Evolutionary conservation across 2,113 vertebrate species (phyloP), one percentile per base, ranked within the genome.

Genomic region (Bos javanicus): DNA sequence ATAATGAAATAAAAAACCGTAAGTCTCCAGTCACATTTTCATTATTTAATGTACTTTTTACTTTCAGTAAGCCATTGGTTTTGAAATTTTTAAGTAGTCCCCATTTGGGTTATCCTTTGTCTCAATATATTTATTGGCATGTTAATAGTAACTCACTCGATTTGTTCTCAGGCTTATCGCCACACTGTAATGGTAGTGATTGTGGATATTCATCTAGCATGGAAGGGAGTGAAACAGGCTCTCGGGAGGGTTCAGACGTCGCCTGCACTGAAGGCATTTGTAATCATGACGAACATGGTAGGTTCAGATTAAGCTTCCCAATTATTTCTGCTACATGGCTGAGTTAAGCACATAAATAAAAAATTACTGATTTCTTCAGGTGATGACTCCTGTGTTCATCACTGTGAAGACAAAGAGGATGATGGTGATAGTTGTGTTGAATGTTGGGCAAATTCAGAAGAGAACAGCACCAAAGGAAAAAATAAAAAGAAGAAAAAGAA

Each of bases 401-500:
- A 98, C 98, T 99, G 99, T 96, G 99, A 99, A 0, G 99, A 99
- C 97, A 99, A 99, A 95, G 99, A 99, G 95, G 99, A 99, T 98
- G 99, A 99, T 33, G 99, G 99, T 8, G 99, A 99, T 90, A 99
- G 99, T 92, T 99, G 99, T 43, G 99, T 99, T 96, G 99, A 99
- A 96, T 99, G 99, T 98, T 99, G 99, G 99, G 99, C 99, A 36
- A 99, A 99, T 96, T 98, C 99, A 0, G 99, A 99, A 96, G 99
- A 99, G 97, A 99, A 95, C 30, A 99, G 97, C 94, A 98, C 98
- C 97, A 99, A 99, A 97, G 99, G 99, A 98, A 99, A 99, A 99
- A 99, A 99, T 98, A 99, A 99, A 98, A 99, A 99, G 98, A 99
- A 99, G 99, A 99, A 99, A 99, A 99, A 99, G 98, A 99, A 99